Evolutionary conservation across 2,113 vertebrate genomes (phyloP).

Genomic region (Eleginops maclovinus): DNA sequence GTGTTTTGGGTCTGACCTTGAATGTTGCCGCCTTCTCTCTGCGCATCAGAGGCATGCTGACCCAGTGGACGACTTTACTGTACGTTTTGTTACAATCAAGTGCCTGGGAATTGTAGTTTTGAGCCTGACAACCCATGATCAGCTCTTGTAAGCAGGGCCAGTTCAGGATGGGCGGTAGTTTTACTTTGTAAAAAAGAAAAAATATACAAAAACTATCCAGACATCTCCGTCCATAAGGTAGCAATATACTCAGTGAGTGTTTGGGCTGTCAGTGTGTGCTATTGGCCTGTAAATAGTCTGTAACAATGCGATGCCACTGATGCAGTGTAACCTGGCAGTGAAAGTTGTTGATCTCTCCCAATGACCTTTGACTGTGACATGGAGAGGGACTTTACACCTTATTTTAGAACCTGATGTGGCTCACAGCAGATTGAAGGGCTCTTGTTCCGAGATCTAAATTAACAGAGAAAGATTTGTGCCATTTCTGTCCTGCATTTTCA

Average conservation of each 20-base stretch:
- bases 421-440: conserved; percentile 59
- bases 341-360: conserved; percentile 67
- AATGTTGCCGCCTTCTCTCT: conserved; percentile 74
- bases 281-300: conserved; percentile 56
- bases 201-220: conserved; percentile 10
- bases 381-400: conserved; percentile 72
- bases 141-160: conserved; percentile 21
- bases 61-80: conserved; percentile 71
- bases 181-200: conserved; percentile 47
- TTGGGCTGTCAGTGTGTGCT: conserved; percentile 45
- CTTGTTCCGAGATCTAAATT: conserved; percentile 50
- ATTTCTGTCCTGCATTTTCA: conserved; percentile 63
- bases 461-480: conserved; percentile 52
- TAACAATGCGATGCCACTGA: conserved; percentile 48
- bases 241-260: conserved; percentile 63
- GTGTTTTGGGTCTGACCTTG: conserved; percentile 62
- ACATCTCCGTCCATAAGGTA: conserved; percentile 72
- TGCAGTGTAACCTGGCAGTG: conserved; percentile 48
- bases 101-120: conserved; percentile 80
- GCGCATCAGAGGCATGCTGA: conserved; percentile 67
- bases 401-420: conserved; percentile 66
- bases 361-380: conserved; percentile 85
- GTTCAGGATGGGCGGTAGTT: conserved; percentile 29
- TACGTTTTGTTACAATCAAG: conserved; percentile 81
- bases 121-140: conserved; percentile 47